phyloP scores from a whole-genome alignment of 2,797 vertebrate species.

The Mastacembelus armatus region DNA sequence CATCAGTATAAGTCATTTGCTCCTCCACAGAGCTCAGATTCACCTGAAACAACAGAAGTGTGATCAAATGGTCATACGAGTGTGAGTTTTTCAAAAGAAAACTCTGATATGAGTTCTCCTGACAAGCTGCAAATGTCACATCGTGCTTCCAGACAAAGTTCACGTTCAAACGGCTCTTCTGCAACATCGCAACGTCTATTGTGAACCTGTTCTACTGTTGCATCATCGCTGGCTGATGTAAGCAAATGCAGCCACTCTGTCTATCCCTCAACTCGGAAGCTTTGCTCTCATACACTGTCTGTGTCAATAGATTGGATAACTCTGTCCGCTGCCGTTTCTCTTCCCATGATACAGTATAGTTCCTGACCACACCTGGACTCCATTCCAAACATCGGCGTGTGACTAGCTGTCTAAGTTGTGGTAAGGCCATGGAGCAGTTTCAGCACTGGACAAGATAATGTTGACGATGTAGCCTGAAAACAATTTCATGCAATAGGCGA shows the following conservation, averaged over 20 bases:
- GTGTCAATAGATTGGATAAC: slow-evolving; percentile 42
- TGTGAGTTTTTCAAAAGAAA: slow-evolving; percentile 20
- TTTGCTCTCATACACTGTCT: slow-evolving; percentile 8
- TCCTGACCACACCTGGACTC: slow-evolving; percentile 38
- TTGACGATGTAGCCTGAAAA: slow-evolving; percentile 29
- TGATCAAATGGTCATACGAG: slow-evolving; percentile 27
- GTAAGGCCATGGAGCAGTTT: neutral
- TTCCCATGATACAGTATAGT: slow-evolving; percentile 33
- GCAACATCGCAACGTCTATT: slow-evolving; percentile 35
- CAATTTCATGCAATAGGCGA: slow-evolving; percentile 6
- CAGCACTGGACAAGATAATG: slow-evolving; percentile 11
- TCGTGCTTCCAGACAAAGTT: slow-evolving; percentile 41
- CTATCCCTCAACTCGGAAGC: slow-evolving; percentile 6
- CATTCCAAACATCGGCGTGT: slow-evolving; percentile 54
- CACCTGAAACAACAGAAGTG: neutral
- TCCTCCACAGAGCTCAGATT: slow-evolving; percentile 6
- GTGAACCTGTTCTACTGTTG: slow-evolving; percentile 53
- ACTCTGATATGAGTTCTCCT: slow-evolving; percentile 21
- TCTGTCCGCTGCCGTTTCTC: slow-evolving; percentile 29
- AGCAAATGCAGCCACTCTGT: slow-evolving; percentile 40
- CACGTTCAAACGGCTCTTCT: slow-evolving; percentile 52
- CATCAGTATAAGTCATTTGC: too few relatives aligned
- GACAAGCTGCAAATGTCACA: slow-evolving; percentile 58
- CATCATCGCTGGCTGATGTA: slow-evolving; percentile 73
- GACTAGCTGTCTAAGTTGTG: slow-evolving; percentile 21